Evolutionary conservation across 2,797 vertebrate species (phyloP), one percentile per base, ranked within the genome.

Genomic region (Microctenopoma lineatum): DNA sequence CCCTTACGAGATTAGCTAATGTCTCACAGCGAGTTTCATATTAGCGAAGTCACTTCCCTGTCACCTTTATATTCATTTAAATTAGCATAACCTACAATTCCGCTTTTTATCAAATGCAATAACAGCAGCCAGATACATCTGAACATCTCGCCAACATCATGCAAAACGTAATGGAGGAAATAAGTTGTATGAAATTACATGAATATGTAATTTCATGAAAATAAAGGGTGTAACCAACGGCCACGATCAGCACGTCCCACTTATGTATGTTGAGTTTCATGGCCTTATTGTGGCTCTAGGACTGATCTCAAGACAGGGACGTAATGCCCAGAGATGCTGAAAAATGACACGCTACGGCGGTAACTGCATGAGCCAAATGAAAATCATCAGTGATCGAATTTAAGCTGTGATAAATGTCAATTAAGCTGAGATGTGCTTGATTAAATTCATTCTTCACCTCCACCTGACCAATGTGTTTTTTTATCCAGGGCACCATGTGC

Each of bases 361-460:
- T 81, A 84, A 85, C 70, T 59, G 38, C 9, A 74, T 84, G n/a
- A 83, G 73, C 52, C 45, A 77, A 83, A 88, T 70, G 26, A 83
- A 87, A 75, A 81, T 84, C 70, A 46, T 70, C 57, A 62, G n/a
- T 74, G 71, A 91, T 86, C 74, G 7, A 15, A 88, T 92, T 86
- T 70, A 41, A 46, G 53, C 25, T 15, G 75, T 74, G 79, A 82
- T 85, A 86, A 83, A 71, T 71, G 84, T 81, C 81, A 79, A 71
- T 88, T 85, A 60, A 9, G 36, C 14, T 73, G 79, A 80, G 11
- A 60, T 66, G 59, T 0, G 59, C 56, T 67, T 65, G 79, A 92
- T 90, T 88, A 84, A 85, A 74, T 54, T 67, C 80, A 66, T 90
- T 74, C 45, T 73, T 90, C 84, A 89, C 71, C 70, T 73, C 34